These are phyloP conservation scores for Myodes glareolus DNA, from an alignment of 2,113 vertebrate genomes.

Conservation along the genomic window DNA sequence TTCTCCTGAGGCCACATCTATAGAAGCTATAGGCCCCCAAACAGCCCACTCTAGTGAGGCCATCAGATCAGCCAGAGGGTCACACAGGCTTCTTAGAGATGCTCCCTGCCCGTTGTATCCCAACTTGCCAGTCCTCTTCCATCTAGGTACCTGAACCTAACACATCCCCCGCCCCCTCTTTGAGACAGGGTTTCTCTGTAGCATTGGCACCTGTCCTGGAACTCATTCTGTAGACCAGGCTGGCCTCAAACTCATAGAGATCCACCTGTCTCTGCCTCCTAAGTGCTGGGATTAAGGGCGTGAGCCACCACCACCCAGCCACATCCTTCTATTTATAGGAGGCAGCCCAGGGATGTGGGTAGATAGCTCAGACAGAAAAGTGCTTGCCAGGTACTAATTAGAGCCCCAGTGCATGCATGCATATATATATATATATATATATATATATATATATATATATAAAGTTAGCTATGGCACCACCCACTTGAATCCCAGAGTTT, in stretches of 20 bases:
- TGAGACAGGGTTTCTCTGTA: too few species aligned
- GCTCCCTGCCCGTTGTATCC: background rate
- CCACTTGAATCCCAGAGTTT: background rate
- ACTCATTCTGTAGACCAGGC: too few species aligned
- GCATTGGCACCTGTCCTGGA: too few species aligned
- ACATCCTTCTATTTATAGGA: fast-evolving
- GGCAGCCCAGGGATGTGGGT: background rate
- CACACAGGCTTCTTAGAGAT: fast-evolving
- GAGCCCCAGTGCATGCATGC: too few species aligned
- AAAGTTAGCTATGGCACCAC: background rate
- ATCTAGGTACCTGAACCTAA: too few species aligned
- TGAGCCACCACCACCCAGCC: too few species aligned
- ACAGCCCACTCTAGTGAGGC: background rate
- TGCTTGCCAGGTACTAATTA: background rate
- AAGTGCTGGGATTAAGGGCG: too few species aligned
- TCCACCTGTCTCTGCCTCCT: too few species aligned
- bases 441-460: background rate
- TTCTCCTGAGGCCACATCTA: background rate
- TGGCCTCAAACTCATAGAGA: too few species aligned
- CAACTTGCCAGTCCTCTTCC: background rate
- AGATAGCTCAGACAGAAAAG: background rate
- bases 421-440: background rate
- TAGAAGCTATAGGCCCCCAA: background rate
- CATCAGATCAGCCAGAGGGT: background rate
- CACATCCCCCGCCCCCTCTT: fast-evolving